phyloP scores from a whole-genome alignment of 1,140 invertebrate genomes.

The Tetragonula clypearis region DNA sequence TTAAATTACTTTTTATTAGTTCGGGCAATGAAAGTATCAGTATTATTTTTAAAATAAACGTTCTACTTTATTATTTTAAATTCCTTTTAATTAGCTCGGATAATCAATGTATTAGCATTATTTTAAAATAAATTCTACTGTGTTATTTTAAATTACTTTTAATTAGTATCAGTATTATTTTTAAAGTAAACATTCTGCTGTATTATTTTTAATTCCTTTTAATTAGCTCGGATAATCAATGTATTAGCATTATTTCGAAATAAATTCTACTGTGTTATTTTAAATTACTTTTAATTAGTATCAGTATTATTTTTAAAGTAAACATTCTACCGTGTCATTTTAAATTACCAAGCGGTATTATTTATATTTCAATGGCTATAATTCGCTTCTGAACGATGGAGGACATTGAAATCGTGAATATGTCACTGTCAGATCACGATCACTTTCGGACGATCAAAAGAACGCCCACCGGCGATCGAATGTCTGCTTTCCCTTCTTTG shows the following conservation, averaged over 20 bases:
- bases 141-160: neutral
- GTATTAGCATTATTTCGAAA: too few relatives aligned
- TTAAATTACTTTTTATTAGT: neutral
- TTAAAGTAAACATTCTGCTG: neutral
- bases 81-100: too few relatives aligned
- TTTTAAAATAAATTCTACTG: neutral
- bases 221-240: too few relatives aligned
- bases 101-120: too few relatives aligned
- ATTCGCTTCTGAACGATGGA: neutral
- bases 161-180: too few relatives aligned
- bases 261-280: neutral
- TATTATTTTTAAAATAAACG: neutral
- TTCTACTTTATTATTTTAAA: neutral
- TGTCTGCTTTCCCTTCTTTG: slow-evolving; percentile 26
- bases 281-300: too few relatives aligned
- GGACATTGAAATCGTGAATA: neutral
- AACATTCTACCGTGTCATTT: neutral
- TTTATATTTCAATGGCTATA: neutral
- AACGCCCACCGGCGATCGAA: slow-evolving; percentile 22
- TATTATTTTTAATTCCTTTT: neutral
- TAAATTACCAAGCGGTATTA: too few relatives aligned
- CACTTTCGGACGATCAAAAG: slow-evolving; percentile 17
- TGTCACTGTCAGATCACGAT: neutral
- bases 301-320: too few relatives aligned
- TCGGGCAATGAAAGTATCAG: too few relatives aligned